Base-by-base conservation (phyloP, 2,888 invertebrate species). In the Exephanes ischioxanthus region DNA sequence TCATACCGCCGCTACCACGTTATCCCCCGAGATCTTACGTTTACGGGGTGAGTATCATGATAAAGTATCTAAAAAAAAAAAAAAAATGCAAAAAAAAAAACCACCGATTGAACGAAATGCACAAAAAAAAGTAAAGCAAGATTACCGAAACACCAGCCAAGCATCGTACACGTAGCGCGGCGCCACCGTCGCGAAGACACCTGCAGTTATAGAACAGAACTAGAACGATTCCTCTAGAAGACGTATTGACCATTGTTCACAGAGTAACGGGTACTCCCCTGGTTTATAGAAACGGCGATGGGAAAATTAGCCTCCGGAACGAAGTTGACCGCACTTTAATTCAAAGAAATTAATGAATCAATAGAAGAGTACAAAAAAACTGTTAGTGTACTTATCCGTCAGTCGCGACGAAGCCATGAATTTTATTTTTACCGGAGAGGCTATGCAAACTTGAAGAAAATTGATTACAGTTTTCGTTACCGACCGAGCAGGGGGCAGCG, bases 1-100 rank as follows among this genome's bases (percentile, higher is more conserved):
- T 97, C 93, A 97, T 98, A 94, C 97, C 97, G 92, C 97, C 97
- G 92, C 97, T 97, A 95, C 98, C 98, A 94, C 96, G 96, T 95
- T 98, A 97, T 95, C 98, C 97, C 93, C 97, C 97, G 92, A 95
- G 96, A 94, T 96, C 96, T 85, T 93, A 93, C 86, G 91, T 91
- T 87, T 91, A 93, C 88, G 93, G 93, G 93, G 93, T 93, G 91
- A 93, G 93, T 93, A 93, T 90, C 80, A 87, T 76, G 76, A 80
- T 67, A 68, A 83, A 78, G 71, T 86, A 83, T 77, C 73, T 72
- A 76, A 41, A 71, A 72, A 55, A 76, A 41, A 71, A 72, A 55
- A 71, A 81, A 58, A 79, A 77, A 68, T 82, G 58, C 58, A 70
- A 63, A 72, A 77, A 72, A 77, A 63, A 68, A 82, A 55, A 58